Base-by-base conservation (phyloP, 2,888 invertebrate species). In the Drosophila austrosaltans region DNA sequence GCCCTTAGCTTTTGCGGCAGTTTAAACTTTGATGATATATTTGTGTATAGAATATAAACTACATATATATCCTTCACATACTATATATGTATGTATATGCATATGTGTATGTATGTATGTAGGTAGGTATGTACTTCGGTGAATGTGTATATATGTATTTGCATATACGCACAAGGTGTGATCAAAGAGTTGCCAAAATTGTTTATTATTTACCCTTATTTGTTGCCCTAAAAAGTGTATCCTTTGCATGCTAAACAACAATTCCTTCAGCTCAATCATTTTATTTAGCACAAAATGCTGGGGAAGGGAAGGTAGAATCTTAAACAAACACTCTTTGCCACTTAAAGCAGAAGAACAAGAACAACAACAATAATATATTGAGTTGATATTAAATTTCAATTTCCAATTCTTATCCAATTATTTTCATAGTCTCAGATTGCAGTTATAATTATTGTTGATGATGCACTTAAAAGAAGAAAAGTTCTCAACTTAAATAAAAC, bases 1-100 rank as follows among this genome's bases (percentile, higher is more conserved):
- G 88, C 88, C 85, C 89, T 86, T 87, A 86, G 85, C 86, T 79
- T 86, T 89, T 89, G 89, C 83, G 72, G 81, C 82, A 89, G 88
- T 86, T 86, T 86, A 86, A 86, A 85, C 89, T 85, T 85, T 83
- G 85, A 85, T 83, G 83, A 88, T 88, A 83, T 83, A 84, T 86
- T 88, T 82, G 88, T 88, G 68, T 76, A 86, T 74, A 62, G 60
- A 63, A 65, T 72, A 69, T 66, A 60, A 65, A 61, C 56, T 30
- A 58, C 30, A 20, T 53, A 57, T 63, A 54, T 75, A 64, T 73
- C 53, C 57, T 60, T 63, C 60, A 54, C 40, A 53, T 66, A 66
- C 62, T 30, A 30, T 63, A 63, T 16, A 16, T 16, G 16, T 16
- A 16, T 63, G 63, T 62, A 65, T 42, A 44, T 25, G 56, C 40